phyloP scores from a whole-genome alignment of 2,888 invertebrate species.

The Pterostichus niger region DNA sequence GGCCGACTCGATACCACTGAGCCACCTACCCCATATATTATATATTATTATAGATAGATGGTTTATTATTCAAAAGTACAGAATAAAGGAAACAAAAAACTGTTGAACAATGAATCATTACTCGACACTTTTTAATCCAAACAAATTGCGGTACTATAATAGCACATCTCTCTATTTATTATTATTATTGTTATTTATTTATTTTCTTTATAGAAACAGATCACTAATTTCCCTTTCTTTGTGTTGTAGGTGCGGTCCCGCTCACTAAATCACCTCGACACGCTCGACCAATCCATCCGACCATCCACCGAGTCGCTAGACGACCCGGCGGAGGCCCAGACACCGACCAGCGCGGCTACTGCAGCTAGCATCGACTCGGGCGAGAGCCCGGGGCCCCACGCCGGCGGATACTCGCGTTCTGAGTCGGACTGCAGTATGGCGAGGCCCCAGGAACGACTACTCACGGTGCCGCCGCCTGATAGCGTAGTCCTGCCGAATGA shows the following conservation, averaged over 20 bases:
- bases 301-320: constrained; percentile 9
- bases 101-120: too few species aligned
- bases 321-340: constrained; percentile 71
- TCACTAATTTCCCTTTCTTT: too few species aligned
- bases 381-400: constrained; percentile 71
- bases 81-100: too few species aligned
- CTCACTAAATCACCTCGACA: constrained; percentile 86
- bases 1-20: too few species aligned
- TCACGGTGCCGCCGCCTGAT: constrained; percentile 73
- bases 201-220: too few species aligned
- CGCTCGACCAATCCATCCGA: constrained; percentile 78
- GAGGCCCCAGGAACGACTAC: constrained; percentile 70
- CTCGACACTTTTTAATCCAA: too few species aligned
- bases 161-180: too few species aligned
- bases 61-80: too few species aligned
- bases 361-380: neutral
- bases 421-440: constrained; percentile 76
- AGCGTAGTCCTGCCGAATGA: constrained; percentile 71
- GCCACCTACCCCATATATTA: too few species aligned
- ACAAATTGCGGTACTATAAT: too few species aligned
- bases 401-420: constrained; percentile 74
- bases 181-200: too few species aligned
- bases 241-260: constrained; percentile 84
- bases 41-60: too few species aligned
- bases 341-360: constrained; percentile 71